These are phyloP conservation scores for Timandra comae DNA, from an alignment of 2,888 invertebrate genomes.

Conservation along the genomic window DNA sequence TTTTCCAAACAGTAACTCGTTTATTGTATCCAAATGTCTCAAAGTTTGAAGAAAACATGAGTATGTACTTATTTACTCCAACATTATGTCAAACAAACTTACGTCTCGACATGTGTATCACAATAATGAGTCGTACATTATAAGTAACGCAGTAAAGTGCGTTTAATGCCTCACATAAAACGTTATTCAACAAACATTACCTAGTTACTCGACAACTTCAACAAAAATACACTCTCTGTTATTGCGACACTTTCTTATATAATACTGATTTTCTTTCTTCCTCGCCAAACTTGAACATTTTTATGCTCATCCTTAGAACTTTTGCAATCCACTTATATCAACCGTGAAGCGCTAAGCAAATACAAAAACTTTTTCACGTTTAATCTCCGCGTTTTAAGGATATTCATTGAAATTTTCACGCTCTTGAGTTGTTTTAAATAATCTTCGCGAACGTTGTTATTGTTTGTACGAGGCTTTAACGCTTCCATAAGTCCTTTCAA, in stretches of 20 bases:
- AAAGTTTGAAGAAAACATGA: no score
- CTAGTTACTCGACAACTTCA: constrained; percentile 51
- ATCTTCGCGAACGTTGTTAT: constrained; percentile 49
- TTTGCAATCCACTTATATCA: constrained; percentile 77
- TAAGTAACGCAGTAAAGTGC: constrained; percentile 28
- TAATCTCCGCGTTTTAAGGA: constrained; percentile 70
- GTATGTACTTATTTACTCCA: neutral
- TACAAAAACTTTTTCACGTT: constrained; percentile 72
- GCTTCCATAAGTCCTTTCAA: constrained; percentile 5
- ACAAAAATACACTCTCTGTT: constrained; percentile 59
- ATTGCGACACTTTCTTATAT: constrained; percentile 57
- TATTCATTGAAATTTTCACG: constrained; percentile 69
- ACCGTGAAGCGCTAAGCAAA: constrained; percentile 72
- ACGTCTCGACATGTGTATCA: neutral
- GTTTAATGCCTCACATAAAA: constrained; percentile 35
- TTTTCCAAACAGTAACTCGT: no score
- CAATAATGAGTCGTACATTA: constrained; percentile 12
- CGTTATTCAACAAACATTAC: constrained; percentile 39
- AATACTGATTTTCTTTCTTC: constrained; percentile 60
- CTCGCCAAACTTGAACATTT: constrained; percentile 58
- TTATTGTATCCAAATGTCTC: no score
- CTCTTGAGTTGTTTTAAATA: constrained; percentile 61
- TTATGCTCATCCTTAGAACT: constrained; percentile 73
- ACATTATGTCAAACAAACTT: neutral
- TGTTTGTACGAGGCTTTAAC: constrained; percentile 14